Conservation (phyloP, 2,113 vertebrate genomes). For the Toxotes jaculatrix region DNA sequence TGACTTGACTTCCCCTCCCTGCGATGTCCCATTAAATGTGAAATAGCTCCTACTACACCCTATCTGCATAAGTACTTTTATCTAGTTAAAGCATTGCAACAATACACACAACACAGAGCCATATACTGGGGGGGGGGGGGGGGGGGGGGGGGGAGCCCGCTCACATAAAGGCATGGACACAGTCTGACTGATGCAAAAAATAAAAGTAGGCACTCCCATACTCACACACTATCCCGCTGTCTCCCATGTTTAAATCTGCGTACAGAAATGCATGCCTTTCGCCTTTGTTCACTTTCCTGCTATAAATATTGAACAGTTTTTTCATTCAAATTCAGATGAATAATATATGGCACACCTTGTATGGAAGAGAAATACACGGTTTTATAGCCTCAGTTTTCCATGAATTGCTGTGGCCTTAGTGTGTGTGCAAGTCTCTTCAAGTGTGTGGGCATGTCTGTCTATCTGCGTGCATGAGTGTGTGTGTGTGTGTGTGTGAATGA, state of each 20-base stretch:
- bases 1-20: conserved; percentile 45
- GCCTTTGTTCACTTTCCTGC: conserved; percentile 48
- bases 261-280: conserved; percentile 40
- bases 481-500: background rate
- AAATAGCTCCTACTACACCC: conserved; percentile 49
- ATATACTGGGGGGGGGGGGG: too few species aligned
- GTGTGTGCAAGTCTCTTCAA: background rate
- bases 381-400: conserved; percentile 48
- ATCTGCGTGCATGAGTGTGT: background rate
- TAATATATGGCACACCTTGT: conserved; percentile 68
- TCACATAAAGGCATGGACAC: conserved; percentile 14
- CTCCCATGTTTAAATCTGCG: conserved; percentile 56
- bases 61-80: conserved; percentile 63
- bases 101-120: conserved; percentile 49
- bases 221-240: conserved; percentile 37
- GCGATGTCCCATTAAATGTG: conserved; percentile 44
- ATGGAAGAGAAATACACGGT: conserved; percentile 41
- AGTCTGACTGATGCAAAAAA: conserved; percentile 33
- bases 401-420: conserved; percentile 4
- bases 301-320: conserved; percentile 72
- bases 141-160: too few species aligned
- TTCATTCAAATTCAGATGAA: conserved; percentile 66
- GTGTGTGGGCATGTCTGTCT: background rate
- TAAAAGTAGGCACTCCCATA: conserved; percentile 5
- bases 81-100: conserved; percentile 35